phyloP scores from a whole-genome alignment of 2,113 vertebrate species.

The Mus pahari region DNA sequence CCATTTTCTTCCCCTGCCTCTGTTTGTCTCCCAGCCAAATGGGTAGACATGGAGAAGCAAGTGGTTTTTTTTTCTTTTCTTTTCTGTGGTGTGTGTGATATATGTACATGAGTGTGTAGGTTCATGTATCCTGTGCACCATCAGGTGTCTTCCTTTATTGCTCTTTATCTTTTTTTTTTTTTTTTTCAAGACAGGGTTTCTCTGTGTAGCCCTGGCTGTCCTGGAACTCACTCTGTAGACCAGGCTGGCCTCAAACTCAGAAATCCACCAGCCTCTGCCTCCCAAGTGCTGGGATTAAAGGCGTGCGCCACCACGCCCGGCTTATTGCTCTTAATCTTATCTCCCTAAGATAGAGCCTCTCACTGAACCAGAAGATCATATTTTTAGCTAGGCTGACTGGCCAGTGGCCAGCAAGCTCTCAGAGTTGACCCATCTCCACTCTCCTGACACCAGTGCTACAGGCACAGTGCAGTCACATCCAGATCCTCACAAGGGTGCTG shows the following conservation, averaged over 20 bases:
- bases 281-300: too few relatives aligned
- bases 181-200: too few relatives aligned
- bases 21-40: background rate
- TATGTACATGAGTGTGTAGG: too few relatives aligned
- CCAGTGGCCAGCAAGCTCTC: background rate
- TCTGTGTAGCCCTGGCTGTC: too few relatives aligned
- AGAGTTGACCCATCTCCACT: background rate
- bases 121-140: background rate
- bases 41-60: background rate
- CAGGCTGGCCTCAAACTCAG: too few relatives aligned
- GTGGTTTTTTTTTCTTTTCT: background rate
- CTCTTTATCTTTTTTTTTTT: too few relatives aligned
- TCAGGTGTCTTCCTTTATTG: background rate
- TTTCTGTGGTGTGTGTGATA: background rate
- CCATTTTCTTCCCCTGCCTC: background rate
- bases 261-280: too few relatives aligned
- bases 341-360: background rate
- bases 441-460: background rate
- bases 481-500: background rate
- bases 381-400: background rate
- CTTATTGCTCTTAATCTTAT: background rate
- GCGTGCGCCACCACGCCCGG: too few relatives aligned
- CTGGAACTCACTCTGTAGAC: too few relatives aligned
- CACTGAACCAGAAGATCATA: background rate
- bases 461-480: background rate